Base-by-base conservation (phyloP, 2,113 vertebrate species). In the Boleophthalmus pectinirostris region DNA sequence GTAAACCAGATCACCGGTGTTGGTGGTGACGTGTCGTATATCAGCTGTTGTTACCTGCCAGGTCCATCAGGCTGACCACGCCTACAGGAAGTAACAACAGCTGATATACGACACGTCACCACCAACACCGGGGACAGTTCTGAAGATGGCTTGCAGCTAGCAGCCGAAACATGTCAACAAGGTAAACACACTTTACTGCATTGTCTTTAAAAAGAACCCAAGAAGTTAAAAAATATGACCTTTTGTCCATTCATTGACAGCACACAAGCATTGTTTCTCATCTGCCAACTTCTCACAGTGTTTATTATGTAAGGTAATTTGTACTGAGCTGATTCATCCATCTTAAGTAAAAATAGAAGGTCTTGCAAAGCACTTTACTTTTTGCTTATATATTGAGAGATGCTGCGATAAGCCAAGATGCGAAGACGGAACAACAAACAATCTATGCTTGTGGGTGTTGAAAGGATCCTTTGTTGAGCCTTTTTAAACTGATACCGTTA, bases 401-500 rank as follows among this genome's bases (percentile, higher is more conserved):
- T 72, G 74, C 58, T 46, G 56, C 60, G 74, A 82, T 76, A 69
- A 69, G 70, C 46, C 66, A 18, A 60, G 61, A 68, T 33, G 69
- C 75, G 60, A 23, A 49, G 46, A 77, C 51, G 15, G 51, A 76
- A 77, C 63, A 68, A 68, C 9, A 66, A 35, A 14, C n/a, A 80
- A 75, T 78, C 47, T 78, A 20, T 47, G 49, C 21, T 72, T 63
- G 78, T 63, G 68, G 73, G 73, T 75, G 51, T 73, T 65, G 33
- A 72, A 80, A 65, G 68, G 46, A 24, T 10, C 16, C 51, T 82
- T 83, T 86, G 73, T 80, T 83, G 69, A 43, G 23, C 69, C 45
- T 14, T 70, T 74, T 71, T n/a, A 8, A 73, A 83, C 51, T 33
- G 68, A 74, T 25, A 35, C 16, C 65, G 45, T 65, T 77, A 79